A percentile compares a stretch with the other conserved stretches of the same genome.
These are phyloP conservation scores for Machimus rusticus DNA, from an alignment of 2,888 invertebrate genomes.

Conservation along the genomic window DNA sequence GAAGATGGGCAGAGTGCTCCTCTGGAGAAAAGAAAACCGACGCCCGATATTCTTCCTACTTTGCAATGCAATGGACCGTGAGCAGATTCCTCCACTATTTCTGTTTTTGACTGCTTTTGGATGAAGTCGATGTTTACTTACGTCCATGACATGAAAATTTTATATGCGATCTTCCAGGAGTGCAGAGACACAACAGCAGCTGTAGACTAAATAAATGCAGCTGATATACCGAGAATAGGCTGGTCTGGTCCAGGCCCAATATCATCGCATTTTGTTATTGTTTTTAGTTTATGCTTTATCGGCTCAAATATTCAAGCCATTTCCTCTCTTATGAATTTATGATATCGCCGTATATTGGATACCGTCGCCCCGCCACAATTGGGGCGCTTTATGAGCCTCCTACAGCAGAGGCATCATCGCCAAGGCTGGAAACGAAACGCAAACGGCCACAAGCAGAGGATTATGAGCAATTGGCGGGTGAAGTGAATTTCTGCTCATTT, in stretches of 20 bases:
- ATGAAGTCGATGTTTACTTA: not conserved
- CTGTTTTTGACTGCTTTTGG: not conserved
- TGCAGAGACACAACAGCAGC: not conserved
- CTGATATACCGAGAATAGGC: not conserved
- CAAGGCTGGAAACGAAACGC: not conserved
- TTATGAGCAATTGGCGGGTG: constrained; percentile 20
- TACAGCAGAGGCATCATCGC: not conserved
- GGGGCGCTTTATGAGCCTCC: not conserved
- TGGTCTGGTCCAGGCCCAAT: not conserved
- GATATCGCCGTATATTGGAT: constrained; percentile 25
- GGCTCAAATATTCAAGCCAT: constrained; percentile 2
- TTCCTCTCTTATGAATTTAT: constrained; percentile 32
- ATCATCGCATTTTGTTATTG: not conserved
- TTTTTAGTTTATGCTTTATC: constrained; percentile 16
- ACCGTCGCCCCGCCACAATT: not conserved
- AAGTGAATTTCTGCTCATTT: constrained; percentile 25
- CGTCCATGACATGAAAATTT: not conserved
- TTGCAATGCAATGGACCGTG: not conserved
- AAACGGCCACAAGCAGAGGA: not conserved
- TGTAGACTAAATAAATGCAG: constrained; percentile 5
- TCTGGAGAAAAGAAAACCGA: not conserved
- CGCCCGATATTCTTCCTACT: not conserved
- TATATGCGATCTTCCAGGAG: not conserved
- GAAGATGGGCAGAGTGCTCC: not conserved
- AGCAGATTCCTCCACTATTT: not conserved